Conservation (phyloP, 2,888 invertebrate genomes). For the Cryptosula pallasiana region DNA sequence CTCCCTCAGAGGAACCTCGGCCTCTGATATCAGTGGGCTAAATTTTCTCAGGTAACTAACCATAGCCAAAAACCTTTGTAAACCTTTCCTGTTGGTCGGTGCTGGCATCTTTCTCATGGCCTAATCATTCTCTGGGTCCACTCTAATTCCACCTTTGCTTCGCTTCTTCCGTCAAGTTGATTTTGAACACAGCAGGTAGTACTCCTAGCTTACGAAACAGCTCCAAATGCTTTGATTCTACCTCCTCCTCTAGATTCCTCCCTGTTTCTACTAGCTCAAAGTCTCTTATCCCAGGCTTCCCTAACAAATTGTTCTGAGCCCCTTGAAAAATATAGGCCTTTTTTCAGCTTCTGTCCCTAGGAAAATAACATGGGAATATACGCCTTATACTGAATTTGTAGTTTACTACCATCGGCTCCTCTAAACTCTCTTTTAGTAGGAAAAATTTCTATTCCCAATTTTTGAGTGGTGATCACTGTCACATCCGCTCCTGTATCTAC, state of each 20-base stretch:
- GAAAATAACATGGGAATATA: background rate
- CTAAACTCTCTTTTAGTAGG: background rate
- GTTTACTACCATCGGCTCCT: background rate
- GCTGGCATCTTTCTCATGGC: constrained; percentile 32
- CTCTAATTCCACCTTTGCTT: constrained; percentile 30
- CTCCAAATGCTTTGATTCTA: background rate
- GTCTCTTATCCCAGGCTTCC: background rate
- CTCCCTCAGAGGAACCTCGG: constrained; percentile 26
- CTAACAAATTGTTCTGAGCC: background rate
- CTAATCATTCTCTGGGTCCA: constrained; percentile 32
- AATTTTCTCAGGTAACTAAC: constrained; percentile 49
- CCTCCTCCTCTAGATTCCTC: background rate
- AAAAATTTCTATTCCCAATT: background rate
- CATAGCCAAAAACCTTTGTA: constrained; percentile 30
- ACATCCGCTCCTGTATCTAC: background rate
- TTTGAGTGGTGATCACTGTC: background rate
- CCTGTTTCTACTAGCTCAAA: background rate
- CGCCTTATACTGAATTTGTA: background rate
- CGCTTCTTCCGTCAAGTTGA: background rate
- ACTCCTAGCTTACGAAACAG: background rate
- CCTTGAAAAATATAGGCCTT: background rate
- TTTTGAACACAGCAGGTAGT: background rate
- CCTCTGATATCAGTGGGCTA: constrained; percentile 40
- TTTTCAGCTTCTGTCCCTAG: background rate
- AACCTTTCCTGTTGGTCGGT: constrained; percentile 36